Base-by-base conservation (phyloP, 2,113 vertebrate genomes). In the Ia io region DNA sequence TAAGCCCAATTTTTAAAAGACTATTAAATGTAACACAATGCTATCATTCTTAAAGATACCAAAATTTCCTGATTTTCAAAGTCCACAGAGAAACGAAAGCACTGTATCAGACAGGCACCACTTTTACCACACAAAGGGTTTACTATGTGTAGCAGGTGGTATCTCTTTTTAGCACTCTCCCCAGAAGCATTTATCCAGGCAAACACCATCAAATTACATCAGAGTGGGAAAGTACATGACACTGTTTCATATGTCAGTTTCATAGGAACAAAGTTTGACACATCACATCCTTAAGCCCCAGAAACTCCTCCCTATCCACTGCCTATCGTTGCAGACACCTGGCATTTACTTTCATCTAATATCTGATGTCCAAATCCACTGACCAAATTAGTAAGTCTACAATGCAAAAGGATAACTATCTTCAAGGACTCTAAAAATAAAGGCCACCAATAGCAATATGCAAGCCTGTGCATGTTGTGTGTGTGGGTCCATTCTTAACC, bases 151-250 rank as follows among this genome's bases (percentile, higher is more conserved):
- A 84, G 65, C 76, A 97, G 76, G 95, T 94, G 82, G 76, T 74
- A 84, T 78, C 93, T 93, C 95, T 90, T 95, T 94, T 93, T 84
- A 90, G 90, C 59, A 90, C n/a, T 88, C 85, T 94, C 49, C 91
- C 84, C 73, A 71, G 92, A 77, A 88, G 42, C 90, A 91, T 35
- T 93, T 69, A 90, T 61, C 71, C 49, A 93, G 11, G 47, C 56
- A 88, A 92, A 92, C 69, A 59, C 89, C 67, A 93, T 71, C 70
- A 84, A 91, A 67, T 63, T 91, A 35, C 90, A 96, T 74, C 86
- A 95, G n/a, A 92, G 51, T 30, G 25, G 76, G 63, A 86, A 93
- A 90, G 67, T 83, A 78, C 85, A 90, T 40, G 69, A 73, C 6
- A 53, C 47, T 91, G 67, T 70, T 88, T 74, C 85, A 88, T 35